phyloP scores from a whole-genome alignment of 2,797 vertebrate genomes.

The Hoplostethus mediterraneus region DNA sequence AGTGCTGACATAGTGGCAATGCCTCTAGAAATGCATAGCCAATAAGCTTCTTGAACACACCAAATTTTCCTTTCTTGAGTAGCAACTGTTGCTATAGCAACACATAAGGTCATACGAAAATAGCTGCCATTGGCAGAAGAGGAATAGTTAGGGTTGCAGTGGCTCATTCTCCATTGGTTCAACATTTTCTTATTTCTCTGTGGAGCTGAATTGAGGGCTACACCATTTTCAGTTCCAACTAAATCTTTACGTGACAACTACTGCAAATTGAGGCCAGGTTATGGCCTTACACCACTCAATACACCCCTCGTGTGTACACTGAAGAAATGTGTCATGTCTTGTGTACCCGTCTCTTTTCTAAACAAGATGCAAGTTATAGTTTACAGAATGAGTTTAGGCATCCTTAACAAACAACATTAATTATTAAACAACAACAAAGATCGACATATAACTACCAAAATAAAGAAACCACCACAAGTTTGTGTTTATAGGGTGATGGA shows the following conservation, averaged over 20 bases:
- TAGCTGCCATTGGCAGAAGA: conserved; percentile 75
- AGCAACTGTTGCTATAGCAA: conserved; percentile 87
- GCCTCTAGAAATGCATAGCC: conserved; percentile 53
- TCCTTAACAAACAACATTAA: too few species aligned
- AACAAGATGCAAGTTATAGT: not conserved
- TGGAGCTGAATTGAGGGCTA: conserved; percentile 25
- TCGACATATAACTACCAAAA: not conserved
- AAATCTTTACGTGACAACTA: too few species aligned
- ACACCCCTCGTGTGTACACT: too few species aligned
- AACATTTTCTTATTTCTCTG: conserved; percentile 34
- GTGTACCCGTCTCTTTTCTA: not conserved
- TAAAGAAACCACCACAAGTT: not conserved
- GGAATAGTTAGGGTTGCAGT: conserved; percentile 54
- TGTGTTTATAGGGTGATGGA: not conserved
- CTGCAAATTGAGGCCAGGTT: too few species aligned
- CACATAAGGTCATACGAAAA: conserved; percentile 80
- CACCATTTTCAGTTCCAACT: not conserved
- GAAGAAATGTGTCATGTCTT: not conserved
- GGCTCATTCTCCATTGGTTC: conserved; percentile 43
- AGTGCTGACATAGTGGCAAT: conserved; percentile 27
- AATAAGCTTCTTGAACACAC: conserved; percentile 74
- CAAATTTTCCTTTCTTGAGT: conserved; percentile 68
- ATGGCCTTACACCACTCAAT: too few species aligned
- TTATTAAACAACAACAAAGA: not conserved
- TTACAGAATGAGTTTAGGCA: too few species aligned